phyloP scores from a whole-genome alignment of 2,797 vertebrate species.

The Lacerta agilis region DNA sequence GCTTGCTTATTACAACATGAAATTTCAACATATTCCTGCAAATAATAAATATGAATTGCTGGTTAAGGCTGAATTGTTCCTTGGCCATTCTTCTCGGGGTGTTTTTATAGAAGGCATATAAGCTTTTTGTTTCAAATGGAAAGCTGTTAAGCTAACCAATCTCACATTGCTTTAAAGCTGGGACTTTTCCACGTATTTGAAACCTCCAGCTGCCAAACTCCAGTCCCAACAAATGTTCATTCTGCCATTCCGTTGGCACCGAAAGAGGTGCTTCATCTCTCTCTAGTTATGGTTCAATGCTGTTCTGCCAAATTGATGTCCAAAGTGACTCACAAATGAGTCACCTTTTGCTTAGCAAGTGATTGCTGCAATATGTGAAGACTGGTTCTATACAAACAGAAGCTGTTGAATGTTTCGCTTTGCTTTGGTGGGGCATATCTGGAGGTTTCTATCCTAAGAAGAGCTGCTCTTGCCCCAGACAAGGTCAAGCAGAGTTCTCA shows the following conservation, averaged over 20 bases:
- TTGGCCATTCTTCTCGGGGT: background rate
- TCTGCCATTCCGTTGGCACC: slow-evolving; percentile 2
- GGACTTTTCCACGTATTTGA: background rate
- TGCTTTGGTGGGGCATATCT: background rate
- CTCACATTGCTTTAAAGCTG: slow-evolving; percentile 12
- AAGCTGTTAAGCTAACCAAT: background rate
- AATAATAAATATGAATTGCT: background rate
- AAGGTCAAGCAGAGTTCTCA: background rate
- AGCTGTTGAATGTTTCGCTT: background rate
- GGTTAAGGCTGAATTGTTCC: background rate
- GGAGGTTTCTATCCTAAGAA: background rate
- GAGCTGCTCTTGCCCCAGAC: background rate
- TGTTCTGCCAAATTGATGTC: slow-evolving; percentile 8
- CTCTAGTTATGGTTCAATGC: background rate
- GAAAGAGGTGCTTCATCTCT: background rate
- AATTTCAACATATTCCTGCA: background rate
- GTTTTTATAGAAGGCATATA: slow-evolving; percentile 5
- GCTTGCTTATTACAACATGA: background rate
- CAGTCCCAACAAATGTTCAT: slow-evolving; percentile 2
- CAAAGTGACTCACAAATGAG: slow-evolving; percentile 12
- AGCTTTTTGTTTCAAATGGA: slow-evolving; percentile 22
- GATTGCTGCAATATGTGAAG: background rate
- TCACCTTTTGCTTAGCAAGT: background rate
- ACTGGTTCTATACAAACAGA: background rate
- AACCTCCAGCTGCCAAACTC: background rate